phyloP scores from a whole-genome alignment of 2,113 vertebrate genomes.

The Stictonetta naevosa region DNA sequence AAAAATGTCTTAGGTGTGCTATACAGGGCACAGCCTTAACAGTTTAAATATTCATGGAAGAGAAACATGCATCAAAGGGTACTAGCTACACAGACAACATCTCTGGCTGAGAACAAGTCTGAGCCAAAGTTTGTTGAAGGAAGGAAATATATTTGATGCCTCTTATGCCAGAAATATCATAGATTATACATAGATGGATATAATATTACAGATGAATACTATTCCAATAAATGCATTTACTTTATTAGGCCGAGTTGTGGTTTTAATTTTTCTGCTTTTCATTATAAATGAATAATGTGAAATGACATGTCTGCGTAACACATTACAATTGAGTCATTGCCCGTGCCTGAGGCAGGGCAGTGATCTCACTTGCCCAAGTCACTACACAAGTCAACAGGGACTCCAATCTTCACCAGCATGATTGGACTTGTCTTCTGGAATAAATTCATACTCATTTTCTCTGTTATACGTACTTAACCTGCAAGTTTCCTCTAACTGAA shows the following conservation, averaged over 20 bases:
- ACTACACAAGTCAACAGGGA: background rate
- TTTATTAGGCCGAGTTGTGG: background rate
- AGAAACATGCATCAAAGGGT: background rate
- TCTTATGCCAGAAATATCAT: background rate
- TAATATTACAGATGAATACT: background rate
- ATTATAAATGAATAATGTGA: background rate
- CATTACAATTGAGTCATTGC: background rate
- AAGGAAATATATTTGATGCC: background rate
- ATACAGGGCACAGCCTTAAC: no score
- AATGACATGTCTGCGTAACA: fast-evolving
- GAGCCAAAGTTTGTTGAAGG: background rate
- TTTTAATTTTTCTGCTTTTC: background rate
- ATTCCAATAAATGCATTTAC: background rate
- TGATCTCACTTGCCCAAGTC: background rate
- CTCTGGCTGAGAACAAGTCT: background rate
- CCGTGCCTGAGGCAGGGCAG: background rate
- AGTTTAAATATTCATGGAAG: background rate
- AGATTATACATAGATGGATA: background rate
- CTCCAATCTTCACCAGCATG: background rate
- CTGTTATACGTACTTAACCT: background rate
- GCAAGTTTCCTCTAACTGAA: background rate
- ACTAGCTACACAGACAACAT: background rate
- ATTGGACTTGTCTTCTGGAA: background rate
- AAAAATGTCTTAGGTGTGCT: background rate
- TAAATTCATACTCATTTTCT: background rate